These are phyloP conservation scores for Acanthococcus lagerstroemiae DNA, from an alignment of 2,888 invertebrate genomes.

Conservation along the genomic window DNA sequence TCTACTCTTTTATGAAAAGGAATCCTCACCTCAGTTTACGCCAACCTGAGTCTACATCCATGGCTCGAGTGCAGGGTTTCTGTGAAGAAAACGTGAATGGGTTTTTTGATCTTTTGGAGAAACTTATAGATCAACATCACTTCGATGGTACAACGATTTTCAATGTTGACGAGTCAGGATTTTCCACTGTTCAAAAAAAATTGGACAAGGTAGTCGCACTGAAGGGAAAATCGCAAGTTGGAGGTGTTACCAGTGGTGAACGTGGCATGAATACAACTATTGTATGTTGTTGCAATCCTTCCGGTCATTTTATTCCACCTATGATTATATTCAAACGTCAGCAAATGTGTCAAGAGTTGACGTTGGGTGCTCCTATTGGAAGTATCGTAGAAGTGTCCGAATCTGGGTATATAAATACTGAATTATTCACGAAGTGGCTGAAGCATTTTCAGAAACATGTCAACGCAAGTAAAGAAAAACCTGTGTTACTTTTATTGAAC, in stretches of 20 bases:
- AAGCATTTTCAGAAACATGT: constrained; percentile 40
- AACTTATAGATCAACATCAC: not conserved
- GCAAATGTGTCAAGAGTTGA: not conserved
- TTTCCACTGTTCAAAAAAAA: constrained; percentile 12
- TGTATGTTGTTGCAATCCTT: constrained; percentile 1
- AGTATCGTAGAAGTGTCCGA: not conserved
- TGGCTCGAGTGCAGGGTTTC: not conserved
- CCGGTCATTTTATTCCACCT: not conserved
- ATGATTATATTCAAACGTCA: constrained; percentile 4
- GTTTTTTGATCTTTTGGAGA: constrained; percentile 2
- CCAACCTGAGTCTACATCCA: not conserved
- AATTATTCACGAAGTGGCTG: constrained; percentile 43
- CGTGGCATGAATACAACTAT: constrained; percentile 13
- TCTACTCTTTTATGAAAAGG: no score
- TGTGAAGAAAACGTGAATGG: not conserved
- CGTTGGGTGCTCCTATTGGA: not conserved
- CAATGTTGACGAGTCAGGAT: constrained; percentile 10
- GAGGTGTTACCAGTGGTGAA: constrained; percentile 14
- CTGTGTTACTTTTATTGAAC: constrained; percentile 37
- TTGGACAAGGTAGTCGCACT: no score
- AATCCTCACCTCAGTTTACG: no score
- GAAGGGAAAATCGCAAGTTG: constrained; percentile 3
- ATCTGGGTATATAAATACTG: constrained; percentile 36
- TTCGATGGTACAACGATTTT: not conserved
- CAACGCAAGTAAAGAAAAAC: constrained; percentile 34